Base-by-base conservation (phyloP, 2,888 invertebrate genomes). In the Agelastica alni region DNA sequence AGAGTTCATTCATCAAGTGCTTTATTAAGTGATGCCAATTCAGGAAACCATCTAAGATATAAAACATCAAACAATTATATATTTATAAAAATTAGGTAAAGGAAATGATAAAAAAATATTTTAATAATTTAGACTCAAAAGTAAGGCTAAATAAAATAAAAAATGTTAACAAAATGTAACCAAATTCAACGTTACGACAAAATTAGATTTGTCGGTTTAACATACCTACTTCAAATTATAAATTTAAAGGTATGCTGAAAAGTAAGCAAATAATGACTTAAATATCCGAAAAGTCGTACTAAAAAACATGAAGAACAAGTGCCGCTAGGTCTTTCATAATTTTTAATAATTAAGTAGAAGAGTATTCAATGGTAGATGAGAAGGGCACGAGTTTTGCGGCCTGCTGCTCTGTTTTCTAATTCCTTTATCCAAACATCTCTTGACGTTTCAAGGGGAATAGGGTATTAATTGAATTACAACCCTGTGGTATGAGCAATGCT, bases 381-480 rank as follows among this genome's bases (percentile, higher is more conserved):
- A n/a, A n/a, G 53, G 62, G 60, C 58, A 55, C 54, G 56, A 53
- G 60, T 49, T 53, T 39, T 58, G 61, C 52, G 61, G 61, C 60
- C 52, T 52, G 58, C 58, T 58, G 60, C 62, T 64, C 63, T 65
- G 64, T 69, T 70, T 67, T 65, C 60, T 70, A 71, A 69, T 70
- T 71, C 71, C 67, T 68, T 70, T 71, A 71, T 65, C 67, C 69
- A 70, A 71, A 70, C 71, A 69, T 69, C 63, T 67, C 56, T 43
- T 37, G 51, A 53, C 54, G 47, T 52, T 58, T 39, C 44, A 42
- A 45, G 61, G 61, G 62, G 59, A 53, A 57, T 39, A 56, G 48
- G 41, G 55, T 45, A 65, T 77, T 72, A 68, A 67, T 67, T 65
- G 63, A 68, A 67, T 68, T 67, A 67, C 58, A 45, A 58, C 64